Evolutionary conservation across 2,113 vertebrate genomes (phyloP).

Genomic region (Paraplagusia blochii): DNA sequence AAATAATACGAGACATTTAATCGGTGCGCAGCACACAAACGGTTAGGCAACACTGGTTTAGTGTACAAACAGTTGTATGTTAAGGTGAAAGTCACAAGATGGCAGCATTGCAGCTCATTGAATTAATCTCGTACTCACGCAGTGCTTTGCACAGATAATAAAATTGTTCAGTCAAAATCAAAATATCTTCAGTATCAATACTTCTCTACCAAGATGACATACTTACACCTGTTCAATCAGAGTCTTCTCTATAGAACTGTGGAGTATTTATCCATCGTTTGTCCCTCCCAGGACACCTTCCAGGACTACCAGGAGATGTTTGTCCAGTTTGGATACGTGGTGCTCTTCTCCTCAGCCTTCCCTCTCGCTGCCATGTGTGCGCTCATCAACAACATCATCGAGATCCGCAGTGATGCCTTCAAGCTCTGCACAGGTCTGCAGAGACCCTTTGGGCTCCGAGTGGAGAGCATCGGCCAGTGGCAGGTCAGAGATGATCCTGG

Average conservation of each 20-base stretch:
- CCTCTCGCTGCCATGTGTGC: slow-evolving; percentile 92
- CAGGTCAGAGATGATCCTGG: slow-evolving; percentile 76
- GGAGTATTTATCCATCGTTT: slow-evolving; percentile 5
- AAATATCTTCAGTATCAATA: too few species aligned
- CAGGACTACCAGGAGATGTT: slow-evolving; percentile 99
- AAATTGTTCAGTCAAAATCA: too few species aligned
- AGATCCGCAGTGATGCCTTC: slow-evolving; percentile 95
- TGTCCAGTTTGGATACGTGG: slow-evolving; percentile 96
- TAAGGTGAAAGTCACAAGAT: too few species aligned
- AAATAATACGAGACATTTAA: too few species aligned
- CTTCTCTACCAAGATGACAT: not conserved
- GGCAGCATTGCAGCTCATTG: too few species aligned
- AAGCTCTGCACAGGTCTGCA: slow-evolving; percentile 94
- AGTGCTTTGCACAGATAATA: too few species aligned
- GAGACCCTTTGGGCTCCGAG: slow-evolving; percentile 89
- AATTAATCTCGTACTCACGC: too few species aligned
- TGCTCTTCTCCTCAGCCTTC: slow-evolving; percentile 96
- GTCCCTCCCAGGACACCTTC: slow-evolving; percentile 85
- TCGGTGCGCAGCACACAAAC: too few species aligned
- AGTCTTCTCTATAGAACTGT: not conserved
- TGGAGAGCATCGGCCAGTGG: slow-evolving; percentile 94
- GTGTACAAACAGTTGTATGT: too few species aligned
- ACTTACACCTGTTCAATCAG: not conserved
- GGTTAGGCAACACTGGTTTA: too few species aligned
- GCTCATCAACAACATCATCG: slow-evolving; percentile 94